Percentiles rank a stretch among this genome's conserved stretches.
These are phyloP conservation scores for Biston betularia DNA, from an alignment of 2,888 invertebrate genomes.

Conservation along the genomic window DNA sequence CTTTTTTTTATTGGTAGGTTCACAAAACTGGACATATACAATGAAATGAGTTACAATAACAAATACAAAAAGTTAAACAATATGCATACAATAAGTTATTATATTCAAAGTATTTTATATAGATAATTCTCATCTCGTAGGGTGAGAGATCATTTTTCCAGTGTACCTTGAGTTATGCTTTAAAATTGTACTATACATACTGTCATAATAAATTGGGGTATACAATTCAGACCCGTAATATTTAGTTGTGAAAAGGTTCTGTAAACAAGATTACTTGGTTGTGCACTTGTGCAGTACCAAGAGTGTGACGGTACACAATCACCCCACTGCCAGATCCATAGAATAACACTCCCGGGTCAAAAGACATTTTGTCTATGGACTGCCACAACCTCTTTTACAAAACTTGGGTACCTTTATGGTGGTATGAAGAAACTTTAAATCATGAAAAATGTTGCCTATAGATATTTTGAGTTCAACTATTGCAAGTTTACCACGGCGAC, in stretches of 20 bases:
- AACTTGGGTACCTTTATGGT: background rate
- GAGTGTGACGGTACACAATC: background rate
- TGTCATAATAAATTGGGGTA: background rate
- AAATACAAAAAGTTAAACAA: too few relatives aligned
- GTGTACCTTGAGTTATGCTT: conserved; percentile 4
- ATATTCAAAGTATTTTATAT: background rate
- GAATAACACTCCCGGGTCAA: too few relatives aligned
- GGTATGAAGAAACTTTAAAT: background rate
- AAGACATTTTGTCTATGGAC: too few relatives aligned
- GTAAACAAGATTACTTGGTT: too few relatives aligned
- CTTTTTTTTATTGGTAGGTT: too few relatives aligned
- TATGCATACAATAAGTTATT: too few relatives aligned
- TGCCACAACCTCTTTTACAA: too few relatives aligned
- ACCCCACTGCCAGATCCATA: too few relatives aligned
- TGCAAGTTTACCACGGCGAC: background rate
- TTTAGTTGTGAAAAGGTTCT: too few relatives aligned
- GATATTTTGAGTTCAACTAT: background rate
- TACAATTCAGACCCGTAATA: background rate
- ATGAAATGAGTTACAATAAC: too few relatives aligned
- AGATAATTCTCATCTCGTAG: background rate
- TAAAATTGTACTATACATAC: background rate
- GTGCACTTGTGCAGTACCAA: background rate
- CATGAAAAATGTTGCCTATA: background rate
- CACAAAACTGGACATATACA: too few relatives aligned
- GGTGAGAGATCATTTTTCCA: background rate